Evolutionary conservation across 2,113 vertebrate genomes (phyloP).

Genomic region (Ardeotis arabs): DNA sequence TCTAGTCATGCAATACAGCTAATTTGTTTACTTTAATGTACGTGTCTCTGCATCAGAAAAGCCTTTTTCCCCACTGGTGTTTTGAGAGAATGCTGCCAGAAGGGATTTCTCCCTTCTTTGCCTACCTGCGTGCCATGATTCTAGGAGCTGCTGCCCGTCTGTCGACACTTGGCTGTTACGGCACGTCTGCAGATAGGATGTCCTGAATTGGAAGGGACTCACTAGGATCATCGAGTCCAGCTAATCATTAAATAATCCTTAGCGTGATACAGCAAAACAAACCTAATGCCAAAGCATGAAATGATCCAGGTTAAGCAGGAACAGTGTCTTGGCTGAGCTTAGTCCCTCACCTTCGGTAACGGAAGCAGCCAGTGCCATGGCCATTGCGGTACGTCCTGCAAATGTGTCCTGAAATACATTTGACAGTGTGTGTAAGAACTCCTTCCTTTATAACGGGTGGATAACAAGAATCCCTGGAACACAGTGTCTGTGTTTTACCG

Average conservation of each 20-base stretch:
- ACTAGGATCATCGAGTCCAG: rapidly evolving
- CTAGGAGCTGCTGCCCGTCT: not conserved
- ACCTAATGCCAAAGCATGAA: not conserved
- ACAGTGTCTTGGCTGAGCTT: not conserved
- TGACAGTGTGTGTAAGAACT: not conserved
- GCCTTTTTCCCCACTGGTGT: not conserved
- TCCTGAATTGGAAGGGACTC: not conserved
- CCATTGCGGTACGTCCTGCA: not conserved
- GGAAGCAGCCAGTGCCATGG: not conserved
- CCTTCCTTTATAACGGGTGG: not conserved
- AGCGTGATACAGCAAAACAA: not conserved
- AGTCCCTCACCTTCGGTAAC: not conserved
- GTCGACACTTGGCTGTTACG: not conserved
- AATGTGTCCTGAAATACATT: not conserved
- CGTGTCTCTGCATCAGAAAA: not conserved
- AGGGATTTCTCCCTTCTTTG: not conserved
- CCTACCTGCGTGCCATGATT: not conserved
- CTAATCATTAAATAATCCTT: not conserved
- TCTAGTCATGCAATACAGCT: not conserved
- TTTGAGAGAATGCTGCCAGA: not conserved
- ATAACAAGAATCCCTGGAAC: not conserved
- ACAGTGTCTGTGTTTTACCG: not conserved
- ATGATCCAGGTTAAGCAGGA: not conserved
- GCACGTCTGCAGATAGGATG: not conserved
- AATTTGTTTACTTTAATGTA: not conserved